Evolutionary conservation across 2,888 invertebrate genomes (phyloP).

Genomic region (Caradrina kadenii): DNA sequence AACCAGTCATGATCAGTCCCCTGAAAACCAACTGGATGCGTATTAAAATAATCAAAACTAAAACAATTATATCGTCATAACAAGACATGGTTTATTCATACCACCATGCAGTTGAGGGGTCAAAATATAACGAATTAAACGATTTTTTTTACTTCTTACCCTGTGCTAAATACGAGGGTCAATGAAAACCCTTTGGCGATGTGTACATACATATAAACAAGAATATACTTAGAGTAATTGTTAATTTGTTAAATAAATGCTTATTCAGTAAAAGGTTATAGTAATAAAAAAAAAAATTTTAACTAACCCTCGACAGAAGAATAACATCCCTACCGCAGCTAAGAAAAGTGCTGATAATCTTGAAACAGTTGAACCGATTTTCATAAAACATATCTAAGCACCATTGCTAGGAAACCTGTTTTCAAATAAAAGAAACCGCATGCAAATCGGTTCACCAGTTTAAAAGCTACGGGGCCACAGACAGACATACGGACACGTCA

Average conservation of each 20-base stretch:
- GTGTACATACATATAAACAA: background rate
- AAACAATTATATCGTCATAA: slow-evolving; percentile 52
- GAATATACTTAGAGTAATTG: slow-evolving; percentile 28
- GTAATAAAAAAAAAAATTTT: no score
- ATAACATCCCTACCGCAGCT: no score
- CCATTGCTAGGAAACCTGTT: no score
- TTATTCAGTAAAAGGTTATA: background rate
- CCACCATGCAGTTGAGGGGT: slow-evolving; percentile 64
- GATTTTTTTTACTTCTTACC: slow-evolving; percentile 64
- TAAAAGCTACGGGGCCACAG: no score
- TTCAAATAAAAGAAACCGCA: no score
- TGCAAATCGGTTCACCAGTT: no score
- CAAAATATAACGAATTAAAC: slow-evolving; percentile 68
- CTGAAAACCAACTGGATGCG: background rate
- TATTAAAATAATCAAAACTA: slow-evolving; percentile 25
- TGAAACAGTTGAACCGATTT: no score
- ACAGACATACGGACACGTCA: no score
- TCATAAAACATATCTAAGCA: no score
- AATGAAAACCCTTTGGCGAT: slow-evolving; percentile 23
- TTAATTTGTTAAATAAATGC: background rate
- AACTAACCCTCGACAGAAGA: no score
- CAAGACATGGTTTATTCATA: slow-evolving; percentile 62
- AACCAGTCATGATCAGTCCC: background rate
- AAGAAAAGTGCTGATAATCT: no score
- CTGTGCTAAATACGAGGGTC: slow-evolving; percentile 42